These are phyloP conservation scores for Xiphophorus maculatus DNA, from an alignment of 2,113 vertebrate species.

Conservation along the genomic window DNA sequence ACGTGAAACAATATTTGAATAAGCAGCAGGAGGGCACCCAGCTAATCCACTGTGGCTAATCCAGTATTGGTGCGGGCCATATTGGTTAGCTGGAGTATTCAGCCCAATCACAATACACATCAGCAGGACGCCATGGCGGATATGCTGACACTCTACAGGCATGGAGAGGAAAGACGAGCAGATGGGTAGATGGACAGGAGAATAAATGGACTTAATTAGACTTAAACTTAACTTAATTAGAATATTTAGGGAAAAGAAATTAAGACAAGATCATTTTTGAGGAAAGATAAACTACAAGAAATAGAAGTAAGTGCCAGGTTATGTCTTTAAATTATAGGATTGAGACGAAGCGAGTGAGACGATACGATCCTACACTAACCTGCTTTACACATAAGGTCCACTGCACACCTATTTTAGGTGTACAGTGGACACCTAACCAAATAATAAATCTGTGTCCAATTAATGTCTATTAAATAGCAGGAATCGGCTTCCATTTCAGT, in stretches of 20 bases:
- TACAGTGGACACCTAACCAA: not conserved
- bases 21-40: constrained; percentile 79
- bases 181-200: constrained; percentile 62
- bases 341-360: not conserved
- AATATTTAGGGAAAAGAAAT: not conserved
- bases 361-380: not conserved
- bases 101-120: constrained; percentile 77
- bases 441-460: constrained; percentile 54
- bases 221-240: not conserved
- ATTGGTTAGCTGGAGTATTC: constrained; percentile 77
- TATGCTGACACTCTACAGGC: constrained; percentile 74
- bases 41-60: constrained; percentile 83
- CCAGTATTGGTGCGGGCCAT: constrained; percentile 80
- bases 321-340: constrained; percentile 1
- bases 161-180: constrained; percentile 72
- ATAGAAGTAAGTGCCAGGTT: not conserved
- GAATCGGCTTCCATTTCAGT: constrained; percentile 63
- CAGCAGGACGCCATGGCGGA: constrained; percentile 79
- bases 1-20: constrained; percentile 83
- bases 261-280: not conserved
- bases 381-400: not conserved
- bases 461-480: constrained; percentile 60
- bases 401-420: constrained; percentile 18
- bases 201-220: constrained; percentile 8
- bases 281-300: not conserved